Evolutionary conservation across 1,140 invertebrate species (phyloP), one percentile per base, ranked within the genome.

Genomic region (Caenorhabditis tropicalis): DNA sequence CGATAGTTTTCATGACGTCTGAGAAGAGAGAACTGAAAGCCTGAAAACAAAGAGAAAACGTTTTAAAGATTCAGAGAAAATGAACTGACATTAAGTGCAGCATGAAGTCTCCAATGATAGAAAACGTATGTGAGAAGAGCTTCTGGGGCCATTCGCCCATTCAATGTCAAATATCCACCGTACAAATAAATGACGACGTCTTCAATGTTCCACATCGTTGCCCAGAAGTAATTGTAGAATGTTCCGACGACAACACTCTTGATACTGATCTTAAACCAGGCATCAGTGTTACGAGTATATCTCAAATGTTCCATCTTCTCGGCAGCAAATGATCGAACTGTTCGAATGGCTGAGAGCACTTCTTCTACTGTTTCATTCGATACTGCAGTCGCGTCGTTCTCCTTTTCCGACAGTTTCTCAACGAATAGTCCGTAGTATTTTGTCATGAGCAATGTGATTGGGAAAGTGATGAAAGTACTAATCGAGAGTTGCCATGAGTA

Each of bases 61-160:
- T 0, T 56, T 56, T 15, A 65, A 65, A 36, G n/a, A 9, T 33
- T 33, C 7, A 15, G 19, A 19, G 21, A 60, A 33, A 60, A 46
- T 36, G 29, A 74, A 43, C 65, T 74, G 21, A 74, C 65, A 46
- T 74, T 74, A 0, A 74, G 36, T 2, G 65, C 65, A 46, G 65
- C 27, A n/a, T 74, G 65, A 74, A 74, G 65, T 74, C 65, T 74
- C 65, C 65, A 74, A 46, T 74, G 65, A 43, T 74, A 74, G 65
- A 74, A 74, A 24, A 74, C 29, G 15, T 74, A 74, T 3, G 65
- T 74, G 0, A 74, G 36, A 24, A 74, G 65, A 21, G 65, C 36
- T 27, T 74, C 65, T 39, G 65, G 65, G 21, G 33, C 65, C 65
- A 74, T 74, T 74, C 65, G 12, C 27, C 65, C 65, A 46, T 74